phyloP scores from a whole-genome alignment of 2,797 vertebrate species.

The Morelia viridis region DNA sequence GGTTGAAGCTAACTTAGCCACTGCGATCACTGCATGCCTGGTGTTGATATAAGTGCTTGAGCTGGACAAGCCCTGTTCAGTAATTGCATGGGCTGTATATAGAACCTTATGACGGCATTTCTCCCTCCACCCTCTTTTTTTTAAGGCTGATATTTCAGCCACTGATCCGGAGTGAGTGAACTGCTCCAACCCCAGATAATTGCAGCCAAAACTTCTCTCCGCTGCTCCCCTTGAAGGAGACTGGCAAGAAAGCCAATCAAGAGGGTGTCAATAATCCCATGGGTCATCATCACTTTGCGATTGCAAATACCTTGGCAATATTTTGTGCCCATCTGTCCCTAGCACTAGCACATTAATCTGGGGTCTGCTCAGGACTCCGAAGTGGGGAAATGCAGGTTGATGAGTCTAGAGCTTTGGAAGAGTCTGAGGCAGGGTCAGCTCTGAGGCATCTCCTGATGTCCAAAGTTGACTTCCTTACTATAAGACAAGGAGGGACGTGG shows the following conservation, averaged over 20 bases:
- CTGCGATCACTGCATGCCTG: too few species aligned
- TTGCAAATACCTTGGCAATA: not conserved
- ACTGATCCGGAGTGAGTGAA: not conserved
- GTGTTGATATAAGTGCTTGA: accelerated
- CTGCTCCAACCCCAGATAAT: not conserved
- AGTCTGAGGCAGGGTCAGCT: too few species aligned
- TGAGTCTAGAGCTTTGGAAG: too few species aligned
- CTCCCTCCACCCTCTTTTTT: not conserved
- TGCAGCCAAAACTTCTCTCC: not conserved
- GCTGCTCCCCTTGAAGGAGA: not conserved
- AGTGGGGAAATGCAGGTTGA: not conserved
- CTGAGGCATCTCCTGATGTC: too few species aligned
- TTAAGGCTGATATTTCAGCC: not conserved
- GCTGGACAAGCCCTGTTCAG: not conserved
- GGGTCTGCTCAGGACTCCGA: not conserved
- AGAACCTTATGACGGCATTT: not conserved
- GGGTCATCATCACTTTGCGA: not conserved
- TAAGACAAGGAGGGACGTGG: too few species aligned
- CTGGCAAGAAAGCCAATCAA: not conserved
- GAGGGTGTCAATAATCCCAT: not conserved
- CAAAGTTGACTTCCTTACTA: too few species aligned
- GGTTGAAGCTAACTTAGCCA: too few species aligned
- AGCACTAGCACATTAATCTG: not conserved
- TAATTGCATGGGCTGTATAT: too few species aligned
- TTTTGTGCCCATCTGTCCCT: not conserved